These are phyloP conservation scores for Lampris megalopsis DNA, from an alignment of 2,113 vertebrate genomes.

Conservation along the genomic window DNA sequence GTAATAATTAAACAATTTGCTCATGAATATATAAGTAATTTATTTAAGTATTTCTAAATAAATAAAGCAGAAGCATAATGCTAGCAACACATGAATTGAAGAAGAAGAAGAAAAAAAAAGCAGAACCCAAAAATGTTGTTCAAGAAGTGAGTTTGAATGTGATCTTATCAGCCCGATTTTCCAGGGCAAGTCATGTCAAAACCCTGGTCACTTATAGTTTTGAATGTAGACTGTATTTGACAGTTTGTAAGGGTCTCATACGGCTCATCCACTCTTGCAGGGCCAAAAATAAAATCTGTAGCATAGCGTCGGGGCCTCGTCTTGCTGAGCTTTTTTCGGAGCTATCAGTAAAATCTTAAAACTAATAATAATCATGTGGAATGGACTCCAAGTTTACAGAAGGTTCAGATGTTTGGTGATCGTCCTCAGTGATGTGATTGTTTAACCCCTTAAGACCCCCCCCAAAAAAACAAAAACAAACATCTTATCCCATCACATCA, in stretches of 20 bases:
- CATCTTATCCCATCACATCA: constrained; percentile 14
- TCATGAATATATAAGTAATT: constrained; percentile 1
- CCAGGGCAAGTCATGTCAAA: no score
- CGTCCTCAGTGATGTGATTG: neutral
- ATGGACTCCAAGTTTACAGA: constrained; percentile 5
- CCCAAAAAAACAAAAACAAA: no score
- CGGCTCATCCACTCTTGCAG: no score
- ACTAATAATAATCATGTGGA: neutral
- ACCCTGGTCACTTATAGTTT: no score
- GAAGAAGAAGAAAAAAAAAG: neutral
- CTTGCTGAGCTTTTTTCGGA: no score
- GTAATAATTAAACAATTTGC: neutral
- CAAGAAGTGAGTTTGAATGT: no score
- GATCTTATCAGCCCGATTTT: no score
- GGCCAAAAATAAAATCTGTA: no score
- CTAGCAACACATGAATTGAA: neutral
- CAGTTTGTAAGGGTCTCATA: no score
- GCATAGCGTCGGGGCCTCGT: no score
- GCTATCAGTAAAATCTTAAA: neutral
- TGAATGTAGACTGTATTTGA: no score
- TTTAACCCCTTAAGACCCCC: constrained; percentile 8
- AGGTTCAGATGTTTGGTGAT: constrained; percentile 34
- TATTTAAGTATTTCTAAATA: neutral
- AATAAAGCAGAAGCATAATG: neutral
- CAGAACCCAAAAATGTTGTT: no score